phyloP scores from a whole-genome alignment of 2,113 vertebrate species.

The Petromus typicus region DNA sequence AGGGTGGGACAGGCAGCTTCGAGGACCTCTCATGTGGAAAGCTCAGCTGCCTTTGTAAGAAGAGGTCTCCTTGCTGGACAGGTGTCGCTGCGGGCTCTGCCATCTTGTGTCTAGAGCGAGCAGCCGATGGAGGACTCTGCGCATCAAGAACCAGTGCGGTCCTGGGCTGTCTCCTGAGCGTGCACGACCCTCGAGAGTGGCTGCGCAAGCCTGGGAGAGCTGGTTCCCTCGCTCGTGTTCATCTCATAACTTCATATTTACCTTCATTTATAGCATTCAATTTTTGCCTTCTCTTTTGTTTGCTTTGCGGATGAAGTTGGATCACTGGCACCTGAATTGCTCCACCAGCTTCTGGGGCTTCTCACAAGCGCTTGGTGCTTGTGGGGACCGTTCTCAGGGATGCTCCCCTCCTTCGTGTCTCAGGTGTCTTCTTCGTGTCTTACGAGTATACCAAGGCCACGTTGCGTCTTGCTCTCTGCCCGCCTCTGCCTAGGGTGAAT shows the following conservation, averaged over 20 bases:
- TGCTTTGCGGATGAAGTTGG: constrained; percentile 64
- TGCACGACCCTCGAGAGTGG: neutral
- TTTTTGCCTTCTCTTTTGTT: constrained; percentile 77
- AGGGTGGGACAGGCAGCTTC: neutral
- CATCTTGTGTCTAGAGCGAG: neutral
- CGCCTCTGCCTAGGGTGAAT: neutral
- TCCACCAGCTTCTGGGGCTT: neutral
- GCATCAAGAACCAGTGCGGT: neutral
- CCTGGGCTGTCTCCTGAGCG: neutral
- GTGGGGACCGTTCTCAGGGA: neutral
- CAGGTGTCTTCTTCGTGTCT: too few species aligned
- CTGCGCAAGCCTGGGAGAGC: neutral
- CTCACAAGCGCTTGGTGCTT: neutral
- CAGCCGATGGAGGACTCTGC: neutral
- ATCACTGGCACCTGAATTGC: constrained; percentile 55
- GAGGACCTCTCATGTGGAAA: neutral
- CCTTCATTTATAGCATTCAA: constrained; percentile 37
- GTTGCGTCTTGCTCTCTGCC: neutral
- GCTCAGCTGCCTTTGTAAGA: neutral
- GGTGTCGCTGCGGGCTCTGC: neutral
- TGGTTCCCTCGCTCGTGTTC: constrained; percentile 60
- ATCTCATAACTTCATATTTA: constrained; percentile 70
- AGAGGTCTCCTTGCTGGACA: neutral
- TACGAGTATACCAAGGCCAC: neutral
- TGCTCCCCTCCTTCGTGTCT: neutral